Evolutionary conservation across 2,113 vertebrate species (phyloP), one percentile per base, ranked within the genome.

Genomic region (Fulica atra): DNA sequence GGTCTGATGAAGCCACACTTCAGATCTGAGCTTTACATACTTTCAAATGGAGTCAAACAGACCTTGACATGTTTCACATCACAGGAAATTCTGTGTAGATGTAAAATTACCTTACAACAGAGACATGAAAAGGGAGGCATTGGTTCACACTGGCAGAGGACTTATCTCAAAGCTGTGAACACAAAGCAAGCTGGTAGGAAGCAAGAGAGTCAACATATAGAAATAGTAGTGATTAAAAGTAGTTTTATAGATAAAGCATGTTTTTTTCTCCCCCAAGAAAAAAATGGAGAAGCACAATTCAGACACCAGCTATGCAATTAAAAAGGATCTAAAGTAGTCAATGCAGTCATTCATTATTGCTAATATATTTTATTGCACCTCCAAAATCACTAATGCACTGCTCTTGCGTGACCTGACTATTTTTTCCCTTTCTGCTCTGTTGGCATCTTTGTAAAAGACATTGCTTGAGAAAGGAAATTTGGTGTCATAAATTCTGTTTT

Each of bases 241-340:
- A 69, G 8, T 24, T 73, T 73, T 61, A 68, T 23, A 44, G 19
- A 19, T 53, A 35, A 73, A 80, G 8, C 5, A 9, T 53, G 16
- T 24, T 70, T 73, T 70, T 73, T 89, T 51, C 40, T 79, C 36
- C 50, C 13, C 7, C 28, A 70, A 38, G 42, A 57, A 7, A 72
- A 72, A 81, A 81, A 16, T 13, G 10, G 57, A 31, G 53, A 57
- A 86, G 29, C 40, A 44, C 48, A 83, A 16, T 63, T 84, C 42
- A 54, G 15, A 61, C 17, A 64, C 13, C 6, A 10, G 68, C 23
- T 0, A 0, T 44, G 21, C 59, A 54, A 31, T 33, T 81, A 44
- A 68, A 84, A 72, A 48, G 6, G 1, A 48, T 71, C n/a, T 44
- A n/a, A 87, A 84, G n/a, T 6, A 68, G 13, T 3, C 3, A 2